Evolutionary conservation across 1,140 invertebrate species (phyloP).

Genomic region (Zaprionus capensis): DNA sequence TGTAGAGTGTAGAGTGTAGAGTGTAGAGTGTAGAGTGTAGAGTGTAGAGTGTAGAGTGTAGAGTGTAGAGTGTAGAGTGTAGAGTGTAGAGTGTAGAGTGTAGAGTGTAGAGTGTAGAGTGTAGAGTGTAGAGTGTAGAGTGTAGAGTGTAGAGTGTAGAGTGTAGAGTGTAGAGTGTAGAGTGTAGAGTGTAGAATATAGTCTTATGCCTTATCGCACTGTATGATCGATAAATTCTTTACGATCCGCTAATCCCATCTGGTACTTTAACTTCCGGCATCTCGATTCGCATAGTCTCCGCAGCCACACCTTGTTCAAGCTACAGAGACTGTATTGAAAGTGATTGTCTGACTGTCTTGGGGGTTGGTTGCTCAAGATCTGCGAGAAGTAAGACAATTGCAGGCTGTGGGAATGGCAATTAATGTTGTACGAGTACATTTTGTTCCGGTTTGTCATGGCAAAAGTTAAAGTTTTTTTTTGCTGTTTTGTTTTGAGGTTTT

Average conservation of each 20-base stretch:
- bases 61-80: background rate
- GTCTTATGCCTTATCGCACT: background rate
- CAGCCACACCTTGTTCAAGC: slow-evolving; percentile 29
- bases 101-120: background rate
- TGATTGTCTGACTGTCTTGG: slow-evolving; percentile 52
- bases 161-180: background rate
- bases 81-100: background rate
- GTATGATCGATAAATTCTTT: background rate
- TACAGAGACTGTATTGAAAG: slow-evolving; percentile 41
- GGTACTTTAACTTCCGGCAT: slow-evolving; percentile 54
- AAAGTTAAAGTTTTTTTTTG: background rate
- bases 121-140: background rate
- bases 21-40: background rate
- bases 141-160: background rate
- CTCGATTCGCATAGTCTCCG: slow-evolving; percentile 19
- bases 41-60: background rate
- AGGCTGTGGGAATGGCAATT: slow-evolving; percentile 47
- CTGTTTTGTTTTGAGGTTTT: background rate
- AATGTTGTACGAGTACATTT: slow-evolving; percentile 37
- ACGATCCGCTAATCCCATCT: slow-evolving; percentile 9
- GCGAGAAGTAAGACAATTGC: slow-evolving; percentile 19
- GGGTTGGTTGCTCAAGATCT: slow-evolving; percentile 29
- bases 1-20: background rate
- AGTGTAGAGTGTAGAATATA: background rate
- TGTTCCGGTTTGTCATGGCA: slow-evolving; percentile 52